Evolutionary conservation across 92 coral and sea anemone genomes (phyloP).

Genomic region (Meandrina meandrites): DNA sequence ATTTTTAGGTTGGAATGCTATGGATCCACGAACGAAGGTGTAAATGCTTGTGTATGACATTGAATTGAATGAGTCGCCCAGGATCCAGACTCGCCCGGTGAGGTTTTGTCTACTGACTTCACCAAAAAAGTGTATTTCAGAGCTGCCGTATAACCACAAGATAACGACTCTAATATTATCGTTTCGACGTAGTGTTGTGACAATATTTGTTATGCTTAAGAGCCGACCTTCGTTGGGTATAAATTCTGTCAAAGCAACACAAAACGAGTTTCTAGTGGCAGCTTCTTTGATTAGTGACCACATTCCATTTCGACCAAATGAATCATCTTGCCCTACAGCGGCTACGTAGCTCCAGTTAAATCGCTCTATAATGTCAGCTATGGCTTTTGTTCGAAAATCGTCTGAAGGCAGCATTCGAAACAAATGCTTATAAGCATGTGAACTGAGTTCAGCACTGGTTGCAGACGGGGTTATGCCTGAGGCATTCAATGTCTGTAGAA

Average conservation of each 20-base stretch:
- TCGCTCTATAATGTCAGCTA: neutral
- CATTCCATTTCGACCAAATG: neutral
- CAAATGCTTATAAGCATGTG: neutral
- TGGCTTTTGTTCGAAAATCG: neutral
- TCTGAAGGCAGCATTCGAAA: neutral
- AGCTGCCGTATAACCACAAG: slow-evolving; percentile 1
- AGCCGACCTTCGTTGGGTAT: neutral
- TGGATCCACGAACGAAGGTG: neutral
- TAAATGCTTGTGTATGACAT: neutral
- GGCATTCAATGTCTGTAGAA: neutral
- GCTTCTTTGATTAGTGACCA: neutral
- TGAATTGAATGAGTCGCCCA: neutral
- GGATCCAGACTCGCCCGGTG: neutral
- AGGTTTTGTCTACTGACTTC: neutral
- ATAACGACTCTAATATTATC: neutral
- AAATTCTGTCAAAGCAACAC: slow-evolving; percentile 9
- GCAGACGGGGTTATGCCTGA: neutral
- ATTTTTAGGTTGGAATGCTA: neutral
- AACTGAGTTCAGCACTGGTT: neutral
- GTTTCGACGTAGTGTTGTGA: neutral
- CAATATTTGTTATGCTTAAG: too few relatives aligned
- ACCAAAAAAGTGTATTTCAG: neutral
- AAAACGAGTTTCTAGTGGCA: neutral
- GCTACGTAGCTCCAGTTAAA: slow-evolving; percentile 2
- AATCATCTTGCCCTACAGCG: slow-evolving; percentile 6